Percentiles rank a stretch among this genome's conserved stretches.
phyloP scores from a whole-genome alignment of 2,113 vertebrate species.

The Amphilophus citrinellus region DNA sequence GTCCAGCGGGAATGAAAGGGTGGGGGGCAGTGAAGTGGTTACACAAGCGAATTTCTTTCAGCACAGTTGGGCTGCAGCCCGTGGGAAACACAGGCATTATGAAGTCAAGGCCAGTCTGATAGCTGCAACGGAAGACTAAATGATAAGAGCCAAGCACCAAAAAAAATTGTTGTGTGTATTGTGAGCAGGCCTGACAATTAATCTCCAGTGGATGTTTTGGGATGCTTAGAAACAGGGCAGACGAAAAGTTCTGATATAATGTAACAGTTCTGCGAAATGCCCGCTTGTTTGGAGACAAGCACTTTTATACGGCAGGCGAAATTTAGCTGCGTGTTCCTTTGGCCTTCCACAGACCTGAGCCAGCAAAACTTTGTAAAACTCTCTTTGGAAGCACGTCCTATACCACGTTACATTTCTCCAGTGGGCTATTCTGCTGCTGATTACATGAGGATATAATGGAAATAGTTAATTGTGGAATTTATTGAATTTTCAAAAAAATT shows the following conservation, averaged over 20 bases:
- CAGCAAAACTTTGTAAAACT: not conserved
- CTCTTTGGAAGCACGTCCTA: not conserved
- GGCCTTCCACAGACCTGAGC: no score
- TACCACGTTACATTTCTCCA: not conserved
- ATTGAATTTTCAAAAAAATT: not conserved
- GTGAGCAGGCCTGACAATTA: not conserved
- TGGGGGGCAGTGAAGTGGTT: not conserved
- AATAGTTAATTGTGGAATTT: not conserved
- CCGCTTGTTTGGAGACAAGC: not conserved
- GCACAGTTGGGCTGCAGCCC: not conserved
- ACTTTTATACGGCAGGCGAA: not conserved
- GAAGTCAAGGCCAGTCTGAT: slow-evolving; percentile 38
- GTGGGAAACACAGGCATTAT: slow-evolving; percentile 19
- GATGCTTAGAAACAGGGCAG: slow-evolving; percentile 4
- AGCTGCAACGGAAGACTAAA: slow-evolving; percentile 11
- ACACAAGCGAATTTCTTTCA: slow-evolving; percentile 19
- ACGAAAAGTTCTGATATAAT: not conserved
- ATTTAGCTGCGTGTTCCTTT: not conserved
- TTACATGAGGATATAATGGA: not conserved
- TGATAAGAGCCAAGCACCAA: slow-evolving; percentile 10
- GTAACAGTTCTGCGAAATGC: not conserved
- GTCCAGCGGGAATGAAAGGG: not conserved
- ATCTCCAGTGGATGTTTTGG: not conserved
- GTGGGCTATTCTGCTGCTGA: not conserved
- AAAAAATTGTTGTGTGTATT: not conserved